Percentiles rank a stretch among this genome's conserved stretches.
phyloP scores from a whole-genome alignment of 2,797 vertebrate genomes.

The Pelochelys cantorii region DNA sequence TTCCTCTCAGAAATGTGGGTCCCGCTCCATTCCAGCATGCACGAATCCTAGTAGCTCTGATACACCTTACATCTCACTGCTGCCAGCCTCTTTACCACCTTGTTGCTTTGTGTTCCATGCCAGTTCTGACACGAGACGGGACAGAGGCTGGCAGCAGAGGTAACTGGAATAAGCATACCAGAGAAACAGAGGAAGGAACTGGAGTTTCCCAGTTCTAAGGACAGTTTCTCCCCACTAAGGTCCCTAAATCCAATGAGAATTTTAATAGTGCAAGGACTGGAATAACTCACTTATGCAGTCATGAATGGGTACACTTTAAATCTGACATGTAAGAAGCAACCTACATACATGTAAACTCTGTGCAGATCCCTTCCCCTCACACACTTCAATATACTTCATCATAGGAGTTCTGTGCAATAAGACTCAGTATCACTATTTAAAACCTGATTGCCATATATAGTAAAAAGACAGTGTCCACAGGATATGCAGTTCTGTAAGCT shows the following conservation, averaged over 20 bases:
- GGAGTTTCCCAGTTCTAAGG: neutral
- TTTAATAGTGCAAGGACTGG: neutral
- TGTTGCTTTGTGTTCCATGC: neutral
- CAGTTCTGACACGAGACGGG: neutral
- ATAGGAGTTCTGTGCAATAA: constrained; percentile 10
- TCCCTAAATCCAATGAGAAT: neutral
- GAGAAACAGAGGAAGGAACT: neutral
- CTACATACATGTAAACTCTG: neutral
- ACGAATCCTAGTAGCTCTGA: neutral
- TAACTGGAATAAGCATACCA: neutral
- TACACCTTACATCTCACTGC: neutral
- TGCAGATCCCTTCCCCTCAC: neutral
- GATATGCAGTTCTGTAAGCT: neutral
- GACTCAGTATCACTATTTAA: neutral
- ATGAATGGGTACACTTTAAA: neutral
- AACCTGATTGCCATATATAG: neutral
- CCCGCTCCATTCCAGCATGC: neutral
- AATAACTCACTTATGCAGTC: neutral
- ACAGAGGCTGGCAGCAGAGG: neutral
- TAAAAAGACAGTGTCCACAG: neutral
- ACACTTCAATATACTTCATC: neutral
- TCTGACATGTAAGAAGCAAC: neutral
- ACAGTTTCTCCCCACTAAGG: neutral
- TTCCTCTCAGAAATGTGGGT: neutral
- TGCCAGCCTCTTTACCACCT: neutral